Percentiles rank a stretch among this genome's conserved stretches.
Conservation (phyloP, 2,888 invertebrate genomes). For the Ichneumoninae sp. region DNA sequence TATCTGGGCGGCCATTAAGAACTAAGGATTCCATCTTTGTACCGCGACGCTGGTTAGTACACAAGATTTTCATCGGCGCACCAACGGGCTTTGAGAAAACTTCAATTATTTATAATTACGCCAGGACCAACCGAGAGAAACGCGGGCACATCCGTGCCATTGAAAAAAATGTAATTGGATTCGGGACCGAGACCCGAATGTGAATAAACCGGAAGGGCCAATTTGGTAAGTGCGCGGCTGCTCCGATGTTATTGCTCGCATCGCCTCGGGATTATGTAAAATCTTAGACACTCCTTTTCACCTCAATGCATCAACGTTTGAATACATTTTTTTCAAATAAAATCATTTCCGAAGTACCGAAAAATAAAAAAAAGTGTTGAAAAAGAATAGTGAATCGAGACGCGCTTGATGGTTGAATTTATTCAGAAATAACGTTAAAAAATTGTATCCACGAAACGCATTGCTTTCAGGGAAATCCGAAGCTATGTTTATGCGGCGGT, state of each 20-base stretch:
- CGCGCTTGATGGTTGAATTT: background rate
- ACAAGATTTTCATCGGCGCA: slow-evolving; percentile 53
- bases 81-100: slow-evolving; percentile 44
- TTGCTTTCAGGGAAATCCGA: background rate
- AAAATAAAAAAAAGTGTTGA: background rate
- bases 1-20: slow-evolving; percentile 47
- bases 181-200: slow-evolving; percentile 50
- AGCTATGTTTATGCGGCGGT: background rate
- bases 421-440: background rate
- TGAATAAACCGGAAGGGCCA: slow-evolving; percentile 61
- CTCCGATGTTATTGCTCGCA: slow-evolving; percentile 15
- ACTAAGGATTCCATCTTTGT: background rate
- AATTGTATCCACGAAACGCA: background rate
- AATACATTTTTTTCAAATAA: background rate
- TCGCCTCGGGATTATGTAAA: slow-evolving; percentile 28
- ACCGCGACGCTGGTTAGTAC: slow-evolving; percentile 12
- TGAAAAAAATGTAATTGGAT: slow-evolving; percentile 58
- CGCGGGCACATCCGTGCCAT: slow-evolving; percentile 31
- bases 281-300: slow-evolving; percentile 25
- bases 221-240: slow-evolving; percentile 56
- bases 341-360: background rate
- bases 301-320: background rate
- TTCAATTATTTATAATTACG: slow-evolving; percentile 67
- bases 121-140: slow-evolving; percentile 23
- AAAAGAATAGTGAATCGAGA: background rate